Conservation (phyloP, 2,888 invertebrate genomes). For the Chelonus formosanus region DNA sequence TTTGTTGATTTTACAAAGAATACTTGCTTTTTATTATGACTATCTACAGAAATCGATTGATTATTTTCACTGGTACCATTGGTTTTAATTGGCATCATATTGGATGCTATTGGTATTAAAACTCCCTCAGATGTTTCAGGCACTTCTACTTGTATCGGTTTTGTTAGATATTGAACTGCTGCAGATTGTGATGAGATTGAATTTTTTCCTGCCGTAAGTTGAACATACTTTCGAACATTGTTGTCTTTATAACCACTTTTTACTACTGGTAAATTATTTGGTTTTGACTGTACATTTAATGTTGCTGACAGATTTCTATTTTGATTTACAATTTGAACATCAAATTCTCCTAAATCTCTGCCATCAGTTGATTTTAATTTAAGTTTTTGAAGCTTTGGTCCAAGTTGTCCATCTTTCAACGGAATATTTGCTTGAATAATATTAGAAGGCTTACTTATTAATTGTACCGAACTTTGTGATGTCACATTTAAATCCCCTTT, state of each 20-base stretch:
- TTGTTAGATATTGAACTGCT: neutral
- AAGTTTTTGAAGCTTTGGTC: slow-evolving; percentile 45
- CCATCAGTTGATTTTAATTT: slow-evolving; percentile 52
- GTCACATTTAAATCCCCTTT: no score
- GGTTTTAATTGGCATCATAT: neutral
- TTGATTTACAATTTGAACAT: slow-evolving; percentile 47
- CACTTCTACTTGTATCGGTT: neutral
- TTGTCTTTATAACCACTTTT: no score
- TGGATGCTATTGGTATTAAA: neutral
- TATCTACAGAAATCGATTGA: neutral
- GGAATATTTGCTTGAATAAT: no score
- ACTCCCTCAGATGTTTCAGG: no score
- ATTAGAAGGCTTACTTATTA: no score
- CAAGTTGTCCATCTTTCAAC: neutral
- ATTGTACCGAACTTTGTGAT: no score
- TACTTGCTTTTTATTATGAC: neutral
- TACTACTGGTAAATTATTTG: no score
- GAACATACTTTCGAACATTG: no score
- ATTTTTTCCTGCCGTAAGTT: no score
- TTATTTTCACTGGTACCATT: neutral
- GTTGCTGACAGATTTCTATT: neutral
- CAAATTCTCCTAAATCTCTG: slow-evolving; percentile 54
- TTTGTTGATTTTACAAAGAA: no score
- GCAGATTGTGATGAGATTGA: no score
- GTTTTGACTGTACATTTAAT: neutral